Conservation (phyloP, 2,113 vertebrate genomes). For the Hyperopisus bebe region DNA sequence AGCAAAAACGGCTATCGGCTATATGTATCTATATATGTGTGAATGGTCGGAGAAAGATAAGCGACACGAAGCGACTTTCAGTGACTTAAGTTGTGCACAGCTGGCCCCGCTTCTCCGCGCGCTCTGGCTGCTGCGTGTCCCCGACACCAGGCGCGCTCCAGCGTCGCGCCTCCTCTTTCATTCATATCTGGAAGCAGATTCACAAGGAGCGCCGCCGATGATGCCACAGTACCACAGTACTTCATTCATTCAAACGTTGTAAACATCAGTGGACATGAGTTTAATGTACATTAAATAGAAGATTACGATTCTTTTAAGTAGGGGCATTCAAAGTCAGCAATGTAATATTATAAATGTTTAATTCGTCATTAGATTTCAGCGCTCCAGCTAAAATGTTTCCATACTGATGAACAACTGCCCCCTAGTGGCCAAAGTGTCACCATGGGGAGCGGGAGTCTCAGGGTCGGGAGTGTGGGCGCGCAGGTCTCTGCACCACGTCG, state of each 20-base stretch:
- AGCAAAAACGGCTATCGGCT: not conserved
- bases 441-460: not conserved
- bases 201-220: not conserved
- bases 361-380: not conserved
- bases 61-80: not conserved
- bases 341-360: not conserved
- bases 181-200: not conserved
- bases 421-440: not conserved
- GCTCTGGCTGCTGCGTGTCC: not conserved
- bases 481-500: not conserved
- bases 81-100: constrained; percentile 8
- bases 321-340: not conserved
- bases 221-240: not conserved
- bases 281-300: not conserved
- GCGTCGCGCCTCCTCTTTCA: not conserved
- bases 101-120: not conserved
- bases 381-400: not conserved
- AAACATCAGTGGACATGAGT: not conserved
- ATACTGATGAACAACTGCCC: not conserved
- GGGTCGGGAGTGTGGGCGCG: not conserved
- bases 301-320: not conserved
- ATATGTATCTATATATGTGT: not conserved
- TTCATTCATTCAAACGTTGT: not conserved
- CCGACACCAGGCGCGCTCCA: not conserved
- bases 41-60: not conserved